Percentiles rank a stretch among this genome's conserved stretches.
Conservation (phyloP, 2,888 invertebrate species). For the Zeuzera pyrina region DNA sequence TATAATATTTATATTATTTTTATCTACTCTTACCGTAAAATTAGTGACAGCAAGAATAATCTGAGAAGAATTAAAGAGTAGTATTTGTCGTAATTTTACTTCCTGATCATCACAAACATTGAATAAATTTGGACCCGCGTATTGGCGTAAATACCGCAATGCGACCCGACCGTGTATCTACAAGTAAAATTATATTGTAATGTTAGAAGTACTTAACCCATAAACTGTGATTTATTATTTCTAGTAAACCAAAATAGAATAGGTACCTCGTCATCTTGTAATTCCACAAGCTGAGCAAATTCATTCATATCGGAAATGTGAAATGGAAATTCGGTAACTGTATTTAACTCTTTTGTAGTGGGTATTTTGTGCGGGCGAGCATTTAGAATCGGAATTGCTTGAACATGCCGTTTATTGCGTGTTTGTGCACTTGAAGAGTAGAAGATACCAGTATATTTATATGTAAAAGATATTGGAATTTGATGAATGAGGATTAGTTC, state of each 20-base stretch:
- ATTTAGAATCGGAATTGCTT: constrained; percentile 32
- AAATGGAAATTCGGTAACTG: constrained; percentile 13
- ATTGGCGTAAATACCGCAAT: constrained; percentile 36
- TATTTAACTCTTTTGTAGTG: constrained; percentile 8
- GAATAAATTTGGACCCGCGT: constrained; percentile 36
- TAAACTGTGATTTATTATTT: neutral
- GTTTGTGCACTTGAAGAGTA: no score
- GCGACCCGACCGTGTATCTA: constrained; percentile 45
- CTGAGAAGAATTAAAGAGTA: constrained; percentile 50
- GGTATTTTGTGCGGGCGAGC: constrained; percentile 35
- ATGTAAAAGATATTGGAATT: no score
- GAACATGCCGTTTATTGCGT: constrained; percentile 34
- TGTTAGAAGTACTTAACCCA: neutral
- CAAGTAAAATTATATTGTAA: neutral
- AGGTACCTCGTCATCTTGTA: constrained; percentile 46
- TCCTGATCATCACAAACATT: constrained; percentile 40
- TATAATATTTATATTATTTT: no score
- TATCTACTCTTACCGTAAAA: constrained; percentile 52
- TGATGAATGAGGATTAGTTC: no score
- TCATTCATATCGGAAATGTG: constrained; percentile 31
- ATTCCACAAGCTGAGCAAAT: constrained; percentile 39
- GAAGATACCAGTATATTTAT: no score
- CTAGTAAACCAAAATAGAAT: no score
- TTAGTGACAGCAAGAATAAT: constrained; percentile 46
- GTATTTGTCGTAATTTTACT: constrained; percentile 27